Base-by-base conservation (phyloP, 2,113 vertebrate genomes). In the Zonotrichia leucophrys region DNA sequence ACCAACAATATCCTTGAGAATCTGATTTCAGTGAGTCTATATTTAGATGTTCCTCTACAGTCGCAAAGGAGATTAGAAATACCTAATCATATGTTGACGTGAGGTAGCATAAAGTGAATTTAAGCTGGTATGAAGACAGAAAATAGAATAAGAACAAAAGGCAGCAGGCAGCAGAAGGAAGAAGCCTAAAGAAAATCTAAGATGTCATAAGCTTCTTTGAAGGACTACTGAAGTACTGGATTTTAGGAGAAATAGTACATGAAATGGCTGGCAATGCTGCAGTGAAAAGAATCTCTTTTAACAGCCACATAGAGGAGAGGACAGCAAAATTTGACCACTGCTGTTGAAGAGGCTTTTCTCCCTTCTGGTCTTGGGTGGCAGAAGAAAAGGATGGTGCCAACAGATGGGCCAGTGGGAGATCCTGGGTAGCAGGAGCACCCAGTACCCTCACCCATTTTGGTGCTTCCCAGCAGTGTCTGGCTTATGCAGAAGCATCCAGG, bases 371-470 rank as follows among this genome's bases (percentile, higher is more conserved):
- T 31, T 83, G 21, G 21, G 22, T 7, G 8, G 17, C 7, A 58
- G 6, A 0, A 2, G n/a, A 21, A 49, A 24, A 4, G 11, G 7
- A 15, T 44, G 14, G 19, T 62, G 21, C 7, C 31, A 76, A 35
- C 5, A 55, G 37, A n/a, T 0, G 3, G 14, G 14, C 17, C 1
- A 1, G 8, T 49, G 31, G 12, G 20, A 82, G 11, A 19, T 9
- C 9, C n/a, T 91, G 52, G 11, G 0, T 49, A 64, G 5, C 18
- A 76, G 44, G 27, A 79, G 20, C 28, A 31, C 7, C 8, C 30
- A 37, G 25, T 5, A 47, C 9, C 4, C 18, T 50, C 1, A 1
- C 15, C 12, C 2, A 1, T 60, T 83, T 33, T 41, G 18, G 11
- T 39, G 9, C 22, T 69, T 74, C 19, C 7, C 18, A 41, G 31